Evolutionary conservation across 1,140 invertebrate species (phyloP), one percentile per base, ranked within the genome.

Genomic region (Drosophila ambigua): DNA sequence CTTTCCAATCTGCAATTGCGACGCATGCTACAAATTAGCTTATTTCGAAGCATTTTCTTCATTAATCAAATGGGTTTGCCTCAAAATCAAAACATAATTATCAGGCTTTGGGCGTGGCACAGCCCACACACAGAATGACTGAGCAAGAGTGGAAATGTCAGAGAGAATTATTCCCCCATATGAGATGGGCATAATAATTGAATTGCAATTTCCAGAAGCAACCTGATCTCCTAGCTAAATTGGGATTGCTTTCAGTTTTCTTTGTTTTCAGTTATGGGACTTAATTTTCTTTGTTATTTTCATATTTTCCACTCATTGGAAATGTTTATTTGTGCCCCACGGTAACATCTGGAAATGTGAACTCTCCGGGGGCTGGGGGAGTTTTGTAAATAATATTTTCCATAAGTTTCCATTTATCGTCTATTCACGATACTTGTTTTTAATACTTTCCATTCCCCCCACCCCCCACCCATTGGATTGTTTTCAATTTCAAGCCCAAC

Each of bases 51-150:
- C 49, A 48, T 28, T 49, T 54, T 28, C 8, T 39, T 13, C 44
- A 59, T 77, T 77, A 77, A 77, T 77, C 73, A 72, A 46, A 71
- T 53, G 51, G 46, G 65, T 77, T 48, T 39, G 51, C n/a, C 13
- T 39, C 23, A 44, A 35, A 69, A 69, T 69, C 67, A 69, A 43
- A 69, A 58, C 26, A 43, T 68, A 58, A 41, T 11, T 31, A 45
- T 11, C 31, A 24, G 59, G 23, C 16, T 4, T 15, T 15, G 53
- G 53, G 60, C 26, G 53, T 44, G 23, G 16, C 4, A 0, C 23
- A 8, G 16, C 23, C 6, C 24, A 65, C 31, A 31, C 64, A 31
- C 31, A 50, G 51, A 64, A 69, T 68, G 63, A 65, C 59, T 41
- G 4, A 16, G 7, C 24, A n/a, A 20, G 59, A 50, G 4, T 20